Conservation (phyloP, 2,888 invertebrate genomes). For the Drosophila mayaguana region DNA sequence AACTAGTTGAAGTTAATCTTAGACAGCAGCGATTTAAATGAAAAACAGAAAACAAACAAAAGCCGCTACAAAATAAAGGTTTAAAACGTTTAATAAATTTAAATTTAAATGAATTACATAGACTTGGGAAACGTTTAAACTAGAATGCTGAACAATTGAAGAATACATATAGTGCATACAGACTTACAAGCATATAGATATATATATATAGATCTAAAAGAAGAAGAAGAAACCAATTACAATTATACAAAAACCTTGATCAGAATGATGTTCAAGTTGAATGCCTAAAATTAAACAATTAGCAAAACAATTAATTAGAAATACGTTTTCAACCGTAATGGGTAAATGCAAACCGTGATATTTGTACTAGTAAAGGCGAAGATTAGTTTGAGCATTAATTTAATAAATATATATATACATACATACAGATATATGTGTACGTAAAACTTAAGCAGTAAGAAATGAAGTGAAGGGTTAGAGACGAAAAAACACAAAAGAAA, state of each 20-base stretch:
- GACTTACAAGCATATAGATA: conserved; percentile 33
- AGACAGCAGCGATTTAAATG: conserved; percentile 23
- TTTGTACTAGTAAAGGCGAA: conserved; percentile 82
- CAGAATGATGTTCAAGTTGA: conserved; percentile 30
- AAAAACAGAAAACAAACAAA: neutral
- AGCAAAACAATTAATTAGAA: conserved; percentile 44
- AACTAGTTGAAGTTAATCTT: conserved; percentile 35
- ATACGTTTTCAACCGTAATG: conserved; percentile 56
- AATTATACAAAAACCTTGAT: conserved; percentile 46
- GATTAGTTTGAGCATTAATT: conserved; percentile 60
- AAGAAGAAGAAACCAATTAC: conserved; percentile 24
- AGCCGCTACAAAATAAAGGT: conserved; percentile 35
- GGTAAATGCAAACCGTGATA: conserved; percentile 80
- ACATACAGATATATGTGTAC: neutral
- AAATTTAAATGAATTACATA: conserved; percentile 33
- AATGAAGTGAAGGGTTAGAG: conserved; percentile 10
- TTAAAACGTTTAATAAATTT: conserved; percentile 33
- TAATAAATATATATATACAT: conserved; percentile 16
- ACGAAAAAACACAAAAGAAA: conserved; percentile 1
- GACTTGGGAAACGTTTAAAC: conserved; percentile 40
- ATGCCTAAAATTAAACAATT: conserved; percentile 48
- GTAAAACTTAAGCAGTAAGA: conserved; percentile 38
- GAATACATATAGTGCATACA: conserved; percentile 31
- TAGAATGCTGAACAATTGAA: conserved; percentile 53
- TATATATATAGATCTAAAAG: conserved; percentile 16